These are phyloP conservation scores for Steinernema carpocapsae DNA, from an alignment of 2,888 invertebrate genomes.

Conservation along the genomic window DNA sequence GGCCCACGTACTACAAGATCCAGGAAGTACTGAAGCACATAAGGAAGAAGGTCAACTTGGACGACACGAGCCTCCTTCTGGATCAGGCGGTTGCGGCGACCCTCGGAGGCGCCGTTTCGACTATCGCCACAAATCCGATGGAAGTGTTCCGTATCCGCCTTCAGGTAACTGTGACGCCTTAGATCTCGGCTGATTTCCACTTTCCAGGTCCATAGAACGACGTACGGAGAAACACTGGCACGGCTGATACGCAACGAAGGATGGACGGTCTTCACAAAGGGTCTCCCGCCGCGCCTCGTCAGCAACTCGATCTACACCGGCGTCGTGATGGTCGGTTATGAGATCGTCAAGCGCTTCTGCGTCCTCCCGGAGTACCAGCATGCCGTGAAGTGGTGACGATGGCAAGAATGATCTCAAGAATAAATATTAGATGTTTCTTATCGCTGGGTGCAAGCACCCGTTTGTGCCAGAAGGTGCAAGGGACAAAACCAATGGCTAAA, in stretches of 20 bases:
- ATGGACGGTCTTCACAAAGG: conserved; percentile 50
- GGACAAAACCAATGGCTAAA: not conserved
- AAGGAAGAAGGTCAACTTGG: not conserved
- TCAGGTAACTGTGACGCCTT: conserved; percentile 45
- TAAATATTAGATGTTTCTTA: conserved; percentile 1
- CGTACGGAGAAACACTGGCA: conserved; percentile 46
- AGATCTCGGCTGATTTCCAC: not conserved
- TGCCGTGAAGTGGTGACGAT: conserved; percentile 51
- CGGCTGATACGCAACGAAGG: conserved; percentile 50
- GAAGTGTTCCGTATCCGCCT: conserved; percentile 55
- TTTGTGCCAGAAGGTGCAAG: not conserved
- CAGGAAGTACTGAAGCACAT: conserved; percentile 45
- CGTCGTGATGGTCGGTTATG: conserved; percentile 56
- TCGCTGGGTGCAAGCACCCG: not conserved
- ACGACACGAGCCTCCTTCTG: conserved; percentile 40
- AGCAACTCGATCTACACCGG: conserved; percentile 54
- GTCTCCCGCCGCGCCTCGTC: conserved; percentile 53
- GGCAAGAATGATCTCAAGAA: not conserved
- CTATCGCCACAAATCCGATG: conserved; percentile 55
- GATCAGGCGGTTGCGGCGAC: conserved; percentile 53
- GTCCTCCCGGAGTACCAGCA: conserved; percentile 56
- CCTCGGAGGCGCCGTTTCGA: conserved; percentile 50
- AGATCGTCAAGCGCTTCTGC: conserved; percentile 52
- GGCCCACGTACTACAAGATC: conserved; percentile 52
- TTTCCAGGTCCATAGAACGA: conserved; percentile 49